Conservation (phyloP, 2,888 invertebrate species). For the Bellardia bayeri region DNA sequence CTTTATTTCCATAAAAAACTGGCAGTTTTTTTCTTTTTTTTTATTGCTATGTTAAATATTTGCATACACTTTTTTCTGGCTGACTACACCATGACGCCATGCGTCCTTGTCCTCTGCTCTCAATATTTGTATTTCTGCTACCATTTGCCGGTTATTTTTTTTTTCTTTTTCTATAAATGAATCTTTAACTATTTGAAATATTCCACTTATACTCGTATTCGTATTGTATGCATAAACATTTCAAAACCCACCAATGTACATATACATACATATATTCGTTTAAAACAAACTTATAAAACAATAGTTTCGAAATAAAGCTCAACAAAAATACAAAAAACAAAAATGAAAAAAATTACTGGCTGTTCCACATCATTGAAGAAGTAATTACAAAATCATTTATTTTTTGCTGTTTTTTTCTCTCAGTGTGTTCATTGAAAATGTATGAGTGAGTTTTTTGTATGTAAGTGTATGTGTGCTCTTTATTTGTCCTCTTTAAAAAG, state of each 20-base stretch:
- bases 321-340: slow-evolving; percentile 1
- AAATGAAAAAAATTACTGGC: slow-evolving; percentile 63
- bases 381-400: slow-evolving; percentile 76
- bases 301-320: slow-evolving; percentile 59
- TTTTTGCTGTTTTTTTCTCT: slow-evolving; percentile 17
- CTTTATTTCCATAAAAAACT: slow-evolving; percentile 49
- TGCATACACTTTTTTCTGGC: slow-evolving; percentile 50
- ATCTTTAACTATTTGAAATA: slow-evolving; percentile 54
- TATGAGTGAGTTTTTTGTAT: neutral
- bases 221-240: slow-evolving; percentile 45
- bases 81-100: neutral
- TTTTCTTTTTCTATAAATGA: slow-evolving; percentile 19
- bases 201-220: slow-evolving; percentile 52
- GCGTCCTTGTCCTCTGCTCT: slow-evolving; percentile 49
- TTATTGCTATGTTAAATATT: slow-evolving; percentile 55
- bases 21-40: slow-evolving; percentile 35
- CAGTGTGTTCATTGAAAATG: neutral
- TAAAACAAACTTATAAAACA: slow-evolving; percentile 44
- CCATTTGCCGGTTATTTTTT: slow-evolving; percentile 1
- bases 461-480: slow-evolving; percentile 1
- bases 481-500: slow-evolving; percentile 69
- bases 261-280: neutral
- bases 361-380: slow-evolving; percentile 80
- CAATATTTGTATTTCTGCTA: slow-evolving; percentile 47
- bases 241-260: slow-evolving; percentile 42